A percentile compares a stretch with the other conserved stretches of the same genome.
These are phyloP conservation scores for Columba janthina DNA, from an alignment of 2,113 vertebrate genomes.

Conservation along the genomic window DNA sequence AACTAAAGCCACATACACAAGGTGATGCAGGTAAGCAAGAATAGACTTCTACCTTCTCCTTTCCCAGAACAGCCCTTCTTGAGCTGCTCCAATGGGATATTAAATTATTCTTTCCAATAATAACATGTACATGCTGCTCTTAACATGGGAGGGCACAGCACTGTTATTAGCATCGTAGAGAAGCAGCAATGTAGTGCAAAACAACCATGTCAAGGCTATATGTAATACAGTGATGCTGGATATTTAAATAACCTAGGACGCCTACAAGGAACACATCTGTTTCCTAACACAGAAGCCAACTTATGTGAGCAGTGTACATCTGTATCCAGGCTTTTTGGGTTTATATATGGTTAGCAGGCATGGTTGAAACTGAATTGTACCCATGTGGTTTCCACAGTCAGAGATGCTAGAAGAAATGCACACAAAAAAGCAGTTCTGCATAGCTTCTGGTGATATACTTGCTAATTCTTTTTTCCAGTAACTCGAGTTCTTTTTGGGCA, in stretches of 20 bases:
- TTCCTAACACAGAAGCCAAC: neutral
- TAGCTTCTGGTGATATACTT: neutral
- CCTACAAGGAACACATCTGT: neutral
- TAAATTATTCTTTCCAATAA: neutral
- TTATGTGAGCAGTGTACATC: neutral
- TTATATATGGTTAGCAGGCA: neutral
- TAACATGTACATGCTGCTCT: accelerated
- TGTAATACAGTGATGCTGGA: neutral
- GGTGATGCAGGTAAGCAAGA: neutral
- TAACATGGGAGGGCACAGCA: neutral
- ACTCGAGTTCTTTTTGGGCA: neutral
- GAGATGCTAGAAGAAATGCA: neutral
- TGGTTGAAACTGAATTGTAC: neutral
- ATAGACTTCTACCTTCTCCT: neutral
- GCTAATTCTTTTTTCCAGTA: neutral
- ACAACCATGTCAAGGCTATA: neutral
- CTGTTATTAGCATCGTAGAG: neutral
- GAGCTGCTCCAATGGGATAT: neutral
- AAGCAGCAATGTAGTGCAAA: neutral
- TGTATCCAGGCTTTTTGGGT: neutral
- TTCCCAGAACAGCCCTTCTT: neutral
- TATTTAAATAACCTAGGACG: neutral
- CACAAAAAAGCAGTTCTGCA: neutral
- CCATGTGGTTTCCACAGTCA: neutral
- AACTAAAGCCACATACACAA: neutral